Percentiles rank a stretch among this genome's conserved stretches.
Evolutionary conservation across 2,888 invertebrate genomes (phyloP).

Genomic region (Altica lythri): DNA sequence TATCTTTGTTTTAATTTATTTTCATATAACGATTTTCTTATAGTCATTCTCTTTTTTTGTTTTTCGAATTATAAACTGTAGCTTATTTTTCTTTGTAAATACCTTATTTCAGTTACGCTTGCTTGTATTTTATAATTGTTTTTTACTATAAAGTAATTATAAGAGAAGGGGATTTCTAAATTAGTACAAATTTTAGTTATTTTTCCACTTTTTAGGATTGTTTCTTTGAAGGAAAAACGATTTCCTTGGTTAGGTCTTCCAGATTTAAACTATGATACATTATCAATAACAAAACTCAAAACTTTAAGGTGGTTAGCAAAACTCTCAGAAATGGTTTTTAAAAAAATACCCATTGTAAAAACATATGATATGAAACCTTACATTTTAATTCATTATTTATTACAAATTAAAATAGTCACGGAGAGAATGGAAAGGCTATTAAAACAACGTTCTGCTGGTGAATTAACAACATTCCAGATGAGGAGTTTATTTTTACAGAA

Average conservation of each 20-base stretch:
- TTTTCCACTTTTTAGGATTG: constrained; percentile 37
- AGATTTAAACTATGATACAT: constrained; percentile 46
- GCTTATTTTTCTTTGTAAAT: no score
- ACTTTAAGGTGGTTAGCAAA: constrained; percentile 47
- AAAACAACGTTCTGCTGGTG: constrained; percentile 37
- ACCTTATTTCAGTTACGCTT: no score
- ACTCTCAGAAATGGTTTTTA: constrained; percentile 49
- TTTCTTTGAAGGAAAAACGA: constrained; percentile 47
- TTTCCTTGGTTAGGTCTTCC: constrained; percentile 49
- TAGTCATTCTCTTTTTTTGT: no score
- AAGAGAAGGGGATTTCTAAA: no score
- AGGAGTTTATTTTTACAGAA: constrained; percentile 49
- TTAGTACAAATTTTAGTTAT: constrained; percentile 1
- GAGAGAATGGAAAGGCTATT: constrained; percentile 46
- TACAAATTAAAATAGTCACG: constrained; percentile 48
- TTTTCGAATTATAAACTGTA: no score
- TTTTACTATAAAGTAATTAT: no score
- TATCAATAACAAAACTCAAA: constrained; percentile 47
- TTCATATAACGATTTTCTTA: no score
- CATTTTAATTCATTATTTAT: constrained; percentile 47
- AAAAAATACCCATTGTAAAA: constrained; percentile 41
- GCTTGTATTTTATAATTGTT: no score
- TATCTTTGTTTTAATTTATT: no score
- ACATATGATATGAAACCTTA: constrained; percentile 48
- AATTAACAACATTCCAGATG: constrained; percentile 46